Evolutionary conservation across 1,140 invertebrate species (phyloP), one percentile per base, ranked within the genome.

Genomic region (Meloidogyne chitwoodi): DNA sequence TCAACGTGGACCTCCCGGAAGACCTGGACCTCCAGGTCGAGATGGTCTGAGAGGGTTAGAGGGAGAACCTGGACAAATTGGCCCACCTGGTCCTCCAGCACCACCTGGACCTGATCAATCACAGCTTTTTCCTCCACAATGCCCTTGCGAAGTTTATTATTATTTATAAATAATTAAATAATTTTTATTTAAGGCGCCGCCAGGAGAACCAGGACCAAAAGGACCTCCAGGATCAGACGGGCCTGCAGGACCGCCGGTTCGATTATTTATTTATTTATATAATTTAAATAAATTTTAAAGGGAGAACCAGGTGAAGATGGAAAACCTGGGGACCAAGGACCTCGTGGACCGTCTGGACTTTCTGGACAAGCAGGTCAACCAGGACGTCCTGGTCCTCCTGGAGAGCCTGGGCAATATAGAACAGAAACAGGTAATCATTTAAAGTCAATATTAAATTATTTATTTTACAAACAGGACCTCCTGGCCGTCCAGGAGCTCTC

Each of bases 41-140:
- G 82, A 83, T 62, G 82, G 82, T 48, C 61, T 81, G 29, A 67
- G 41, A 26, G 82, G 82, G 48, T 22, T 84, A n/a, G 83, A 83
- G 26, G 82, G 82, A 41, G 80, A 83, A 64, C 68, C 75, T 5
- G 82, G 82, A 16, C 80, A 76, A 16, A 44, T 84, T 0, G 82
- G 82, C 2, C 81, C 82, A 22, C 83, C 48, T 26, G 81, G 81
- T 14, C 79, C 82, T 29, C 78, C 79, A 0, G 75, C 82, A 26
- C 77, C 82, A 29, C 77, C 80, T 5, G 81, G 80, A 4, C 83
- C 83, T 12, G 79, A 81, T 27, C 79, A 78, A 16, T 27, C 66
- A 1, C 76, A 38, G 16, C 79, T 81, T 5, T 83, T 83, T 68
- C 83, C 82, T 11, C 77, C 68, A 14, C 82, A 83, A 78, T 83